Evolutionary conservation across 2,113 vertebrate genomes (phyloP).

Genomic region (Butastur rufipennis): DNA sequence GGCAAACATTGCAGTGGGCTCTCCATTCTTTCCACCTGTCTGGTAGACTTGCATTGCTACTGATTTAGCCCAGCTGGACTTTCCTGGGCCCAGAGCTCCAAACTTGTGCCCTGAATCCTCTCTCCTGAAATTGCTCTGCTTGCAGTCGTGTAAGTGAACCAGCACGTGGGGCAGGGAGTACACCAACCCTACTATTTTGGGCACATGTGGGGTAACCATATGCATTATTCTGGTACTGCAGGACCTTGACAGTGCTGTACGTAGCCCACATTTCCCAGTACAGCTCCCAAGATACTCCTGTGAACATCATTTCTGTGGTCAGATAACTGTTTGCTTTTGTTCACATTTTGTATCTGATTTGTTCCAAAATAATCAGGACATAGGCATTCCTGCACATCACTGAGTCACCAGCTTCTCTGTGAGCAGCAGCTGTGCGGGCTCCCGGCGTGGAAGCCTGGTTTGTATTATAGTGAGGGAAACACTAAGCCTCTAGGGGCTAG

Average conservation of each 20-base stretch:
- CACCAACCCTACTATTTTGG: not conserved
- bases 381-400: not conserved
- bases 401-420: conserved; percentile 32
- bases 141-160: not conserved
- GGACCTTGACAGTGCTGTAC: not conserved
- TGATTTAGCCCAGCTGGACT: not conserved
- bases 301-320: not conserved
- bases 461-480: conserved; percentile 5
- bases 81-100: not conserved
- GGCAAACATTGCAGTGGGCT: not conserved
- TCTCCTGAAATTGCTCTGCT: not conserved
- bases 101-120: not conserved
- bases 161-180: not conserved
- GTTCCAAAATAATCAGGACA: conserved; percentile 27
- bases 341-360: not conserved
- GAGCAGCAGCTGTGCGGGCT: not conserved
- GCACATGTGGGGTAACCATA: not conserved
- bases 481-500: not conserved
- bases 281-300: not conserved
- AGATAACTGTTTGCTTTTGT: conserved; percentile 10
- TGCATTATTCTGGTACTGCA: not conserved
- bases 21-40: not conserved
- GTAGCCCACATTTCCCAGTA: not conserved
- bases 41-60: not conserved
- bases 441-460: not conserved